Evolutionary conservation across 64 coral and sea anemone genomes (phyloP), one percentile per base, ranked within the genome.

Genomic region (Catalaphyllia jardinei): DNA sequence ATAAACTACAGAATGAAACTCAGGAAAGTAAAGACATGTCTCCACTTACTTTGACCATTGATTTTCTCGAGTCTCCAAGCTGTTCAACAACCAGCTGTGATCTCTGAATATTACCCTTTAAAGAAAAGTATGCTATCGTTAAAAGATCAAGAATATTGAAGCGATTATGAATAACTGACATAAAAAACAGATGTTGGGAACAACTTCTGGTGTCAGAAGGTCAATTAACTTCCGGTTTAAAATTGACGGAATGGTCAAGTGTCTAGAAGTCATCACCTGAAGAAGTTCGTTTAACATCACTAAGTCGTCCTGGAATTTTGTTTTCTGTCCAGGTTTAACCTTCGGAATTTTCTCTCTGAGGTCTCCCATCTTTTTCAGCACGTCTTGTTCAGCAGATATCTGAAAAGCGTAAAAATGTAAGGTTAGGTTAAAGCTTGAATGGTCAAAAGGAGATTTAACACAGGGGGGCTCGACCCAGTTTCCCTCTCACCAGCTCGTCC

Each of bases 101-200:
- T 91, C 97, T 92, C 74, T 99, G 97, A 72, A 99, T 99, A 63
- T 99, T 99, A 12, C 97, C 97, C 97, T 99, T 82, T 29, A 64
- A 86, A 49, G 4, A 46, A 39, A 31, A 79, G 72, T 24, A 85
- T 10, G 19, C 11, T 19, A 60, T 57, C 3, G 0, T 25, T n/a
- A 17, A 0, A 78, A 78, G 8, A 18, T 24, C 12, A 29, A 29
- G 14, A 79, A 11, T 14, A 29, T 31, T 33, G 2, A 42, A 77
- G 24, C 49, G 0, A 15, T 30, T 11, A 19, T 69, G 22, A n/a
- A n/a, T 69, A 24, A 27, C 22, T 29, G 22, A 69, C 22, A 1
- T 5, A 24, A 69, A 69, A 22, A 10, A n/a, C 2, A 69, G n/a
- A 25, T 8, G 10, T 25, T 25, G 4, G 24, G 4, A 28, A 69